These are phyloP conservation scores for Gari tellinella DNA, from an alignment of 2,888 invertebrate genomes.

Conservation along the genomic window DNA sequence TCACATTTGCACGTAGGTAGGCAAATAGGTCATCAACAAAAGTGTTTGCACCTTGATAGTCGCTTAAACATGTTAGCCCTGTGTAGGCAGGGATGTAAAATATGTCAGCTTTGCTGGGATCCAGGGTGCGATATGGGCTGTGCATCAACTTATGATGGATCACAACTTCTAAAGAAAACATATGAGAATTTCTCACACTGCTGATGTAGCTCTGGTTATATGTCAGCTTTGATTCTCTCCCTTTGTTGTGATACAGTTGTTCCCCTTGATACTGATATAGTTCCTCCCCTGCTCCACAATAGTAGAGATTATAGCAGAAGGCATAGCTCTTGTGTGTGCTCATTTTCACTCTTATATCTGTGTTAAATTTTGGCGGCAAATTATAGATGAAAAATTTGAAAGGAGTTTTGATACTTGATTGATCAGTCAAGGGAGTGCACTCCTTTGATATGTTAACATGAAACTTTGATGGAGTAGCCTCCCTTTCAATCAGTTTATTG, in stretches of 20 bases:
- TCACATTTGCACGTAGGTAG: conserved; percentile 38
- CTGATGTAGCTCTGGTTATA: conserved; percentile 13
- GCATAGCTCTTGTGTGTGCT: conserved; percentile 13
- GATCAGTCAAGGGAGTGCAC: no score
- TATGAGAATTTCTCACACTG: conserved; percentile 57
- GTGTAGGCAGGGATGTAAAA: conserved; percentile 73
- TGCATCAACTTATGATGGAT: conserved; percentile 69
- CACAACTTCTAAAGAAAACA: conserved; percentile 71
- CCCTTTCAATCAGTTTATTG: no score
- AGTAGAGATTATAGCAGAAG: conserved; percentile 44
- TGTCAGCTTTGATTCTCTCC: neutral
- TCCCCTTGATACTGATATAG: conserved; percentile 22
- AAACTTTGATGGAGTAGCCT: no score
- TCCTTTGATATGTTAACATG: no score
- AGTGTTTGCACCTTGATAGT: conserved; percentile 4
- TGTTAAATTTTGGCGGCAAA: conserved; percentile 45
- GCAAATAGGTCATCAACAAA: conserved; percentile 47
- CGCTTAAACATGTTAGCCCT: conserved; percentile 58
- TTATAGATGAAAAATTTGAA: conserved; percentile 55
- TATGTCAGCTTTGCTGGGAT: conserved; percentile 64
- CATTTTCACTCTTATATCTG: conserved; percentile 37
- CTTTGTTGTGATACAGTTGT: neutral
- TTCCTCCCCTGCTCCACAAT: conserved; percentile 50
- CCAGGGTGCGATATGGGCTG: conserved; percentile 62
- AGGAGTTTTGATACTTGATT: conserved; percentile 28